phyloP scores from a whole-genome alignment of 2,797 vertebrate genomes.

The Lepus townsendii region DNA sequence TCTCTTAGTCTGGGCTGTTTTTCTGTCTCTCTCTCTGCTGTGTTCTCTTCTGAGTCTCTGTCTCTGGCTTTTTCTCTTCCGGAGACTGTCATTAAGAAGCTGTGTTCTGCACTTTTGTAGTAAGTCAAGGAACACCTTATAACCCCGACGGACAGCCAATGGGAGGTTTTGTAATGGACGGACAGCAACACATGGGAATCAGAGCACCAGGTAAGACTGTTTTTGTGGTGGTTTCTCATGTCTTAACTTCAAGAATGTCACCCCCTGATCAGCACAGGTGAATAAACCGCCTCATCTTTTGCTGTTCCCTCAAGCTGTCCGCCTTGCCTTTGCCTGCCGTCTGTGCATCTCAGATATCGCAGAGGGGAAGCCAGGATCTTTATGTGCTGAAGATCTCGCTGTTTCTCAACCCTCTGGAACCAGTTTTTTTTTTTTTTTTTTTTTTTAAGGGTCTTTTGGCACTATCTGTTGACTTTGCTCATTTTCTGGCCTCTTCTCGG shows the following conservation, averaged over 20 bases:
- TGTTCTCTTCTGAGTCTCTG: not conserved
- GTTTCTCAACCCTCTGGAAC: slow-evolving; percentile 82
- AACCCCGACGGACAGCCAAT: slow-evolving; percentile 99
- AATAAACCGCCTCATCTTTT: slow-evolving; percentile 76
- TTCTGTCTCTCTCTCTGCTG: not conserved
- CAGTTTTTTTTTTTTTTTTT: slow-evolving; percentile 83
- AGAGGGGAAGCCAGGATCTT: slow-evolving; percentile 84
- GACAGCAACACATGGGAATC: slow-evolving; percentile 99
- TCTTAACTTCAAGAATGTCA: slow-evolving; percentile 63
- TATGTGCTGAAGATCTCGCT: slow-evolving; percentile 75
- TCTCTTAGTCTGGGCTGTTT: not conserved
- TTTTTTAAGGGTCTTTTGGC: slow-evolving; percentile 89
- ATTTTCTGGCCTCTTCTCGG: slow-evolving; percentile 93
- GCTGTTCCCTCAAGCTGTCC: slow-evolving; percentile 83
- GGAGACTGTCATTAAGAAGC: slow-evolving; percentile 76
- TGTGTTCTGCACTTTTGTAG: slow-evolving; percentile 91
- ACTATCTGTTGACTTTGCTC: slow-evolving; percentile 92
- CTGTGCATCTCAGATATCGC: slow-evolving; percentile 85
- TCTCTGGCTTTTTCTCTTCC: slow-evolving; percentile 46
- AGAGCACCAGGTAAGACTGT: slow-evolving; percentile 97
- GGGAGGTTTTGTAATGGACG: slow-evolving; percentile 99
- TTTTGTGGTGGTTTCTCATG: not conserved
- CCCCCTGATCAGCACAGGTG: slow-evolving; percentile 87
- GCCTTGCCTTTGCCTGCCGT: slow-evolving; percentile 89
- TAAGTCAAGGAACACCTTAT: slow-evolving; percentile 99